Evolutionary conservation across 2,888 invertebrate species (phyloP), one percentile per base, ranked within the genome.

Genomic region (Phanerotoma sp.): DNA sequence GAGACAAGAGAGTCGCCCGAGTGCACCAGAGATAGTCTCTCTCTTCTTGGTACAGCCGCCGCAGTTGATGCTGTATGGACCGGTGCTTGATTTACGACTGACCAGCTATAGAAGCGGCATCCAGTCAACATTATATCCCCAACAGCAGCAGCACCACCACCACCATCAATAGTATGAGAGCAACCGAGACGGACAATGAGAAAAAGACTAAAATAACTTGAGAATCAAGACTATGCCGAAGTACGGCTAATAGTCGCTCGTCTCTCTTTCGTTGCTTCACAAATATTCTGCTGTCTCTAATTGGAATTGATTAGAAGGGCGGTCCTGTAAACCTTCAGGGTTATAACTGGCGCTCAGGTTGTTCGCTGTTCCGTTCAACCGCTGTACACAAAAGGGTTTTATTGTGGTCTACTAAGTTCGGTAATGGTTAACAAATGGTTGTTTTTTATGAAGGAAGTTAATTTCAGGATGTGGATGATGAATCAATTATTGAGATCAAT

Each of bases 231-330:
- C 15, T 38, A 18, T 32, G 11, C 37, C 25, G 22, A 21, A 68
- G 71, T 70, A 68, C 69, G 70, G 73, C 73, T 76, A 76, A 76
- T 76, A 75, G 72, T 74, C 75, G 70, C 70, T 66, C 15, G 20
- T 48, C 57, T 61, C 67, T 65, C 63, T 65, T 66, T 66, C 69
- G 65, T 69, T 68, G 69, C 67, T 66, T 68, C 66, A 73, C 71
- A 75, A 75, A 74, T 74, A 74, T 75, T 74, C 71, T 66, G 69
- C 70, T 11, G 42, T 16, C 75, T 75, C 75, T 77, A 77, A 77
- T 77, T 77, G 77, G 76, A 77, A 77, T 76, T 75, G 76, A 77
- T 77, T 76, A 75, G 75, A 68, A 69, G 66, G 65, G 65, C 28
- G 13, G 38, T 16, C 22, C 30, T 21, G 51, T 11, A 7, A 5